A percentile compares a stretch with the other conserved stretches of the same genome.
Conservation (phyloP, 2,888 invertebrate genomes). For the Kuschelorhynchus macadamiae region DNA sequence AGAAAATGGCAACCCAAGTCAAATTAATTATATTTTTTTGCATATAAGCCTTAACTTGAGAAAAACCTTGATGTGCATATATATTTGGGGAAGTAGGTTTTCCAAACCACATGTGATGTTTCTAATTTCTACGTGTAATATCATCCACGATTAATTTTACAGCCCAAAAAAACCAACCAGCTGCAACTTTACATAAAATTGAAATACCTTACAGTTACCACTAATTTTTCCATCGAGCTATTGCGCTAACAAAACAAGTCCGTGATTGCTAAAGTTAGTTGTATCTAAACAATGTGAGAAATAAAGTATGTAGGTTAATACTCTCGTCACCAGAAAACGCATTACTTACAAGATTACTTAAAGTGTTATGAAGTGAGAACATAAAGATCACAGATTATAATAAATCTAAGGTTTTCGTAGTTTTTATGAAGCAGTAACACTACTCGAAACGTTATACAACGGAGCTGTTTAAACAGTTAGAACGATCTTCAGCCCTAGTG, state of each 20-base stretch:
- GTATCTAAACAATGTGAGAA: background rate
- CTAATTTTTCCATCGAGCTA: background rate
- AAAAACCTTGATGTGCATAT: no score
- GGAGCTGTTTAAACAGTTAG: background rate
- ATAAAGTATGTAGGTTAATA: slow-evolving; percentile 15
- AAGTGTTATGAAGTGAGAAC: slow-evolving; percentile 13
- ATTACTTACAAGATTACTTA: slow-evolving; percentile 1
- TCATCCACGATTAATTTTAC: no score
- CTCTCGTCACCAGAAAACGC: background rate
- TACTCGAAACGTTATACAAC: slow-evolving; percentile 10
- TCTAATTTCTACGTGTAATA: no score
- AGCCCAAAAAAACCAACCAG: no score
- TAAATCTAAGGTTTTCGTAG: slow-evolving; percentile 11
- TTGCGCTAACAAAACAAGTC: background rate
- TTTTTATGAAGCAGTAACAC: slow-evolving; percentile 28
- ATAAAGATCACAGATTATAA: slow-evolving; percentile 31
- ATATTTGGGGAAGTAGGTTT: no score
- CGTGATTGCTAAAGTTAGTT: background rate
- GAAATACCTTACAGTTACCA: no score
- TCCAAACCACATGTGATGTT: no score
- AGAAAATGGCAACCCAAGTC: no score
- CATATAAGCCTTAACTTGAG: no score
- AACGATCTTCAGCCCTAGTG: background rate
- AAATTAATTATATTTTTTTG: no score
- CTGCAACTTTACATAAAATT: no score